These are phyloP conservation scores for Petaurus breviceps DNA, from an alignment of 2,113 vertebrate species.

Conservation along the genomic window DNA sequence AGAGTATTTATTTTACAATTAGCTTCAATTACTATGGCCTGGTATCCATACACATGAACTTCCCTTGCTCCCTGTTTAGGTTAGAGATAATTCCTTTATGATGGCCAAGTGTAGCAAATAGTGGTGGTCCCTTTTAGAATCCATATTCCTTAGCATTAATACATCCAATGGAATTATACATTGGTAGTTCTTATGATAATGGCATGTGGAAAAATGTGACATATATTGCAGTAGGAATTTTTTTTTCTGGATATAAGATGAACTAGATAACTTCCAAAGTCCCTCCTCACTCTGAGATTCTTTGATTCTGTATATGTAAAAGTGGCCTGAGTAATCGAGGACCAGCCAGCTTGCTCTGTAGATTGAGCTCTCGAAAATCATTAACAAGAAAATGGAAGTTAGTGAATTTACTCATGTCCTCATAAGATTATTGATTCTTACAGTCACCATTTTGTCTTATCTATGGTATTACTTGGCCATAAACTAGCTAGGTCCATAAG, in stretches of 20 bases:
- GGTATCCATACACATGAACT: neutral
- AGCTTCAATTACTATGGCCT: neutral
- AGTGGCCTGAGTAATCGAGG: neutral
- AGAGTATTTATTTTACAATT: neutral
- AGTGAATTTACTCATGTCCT: neutral
- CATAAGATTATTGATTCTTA: neutral
- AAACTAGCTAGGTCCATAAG: neutral
- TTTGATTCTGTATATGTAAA: neutral
- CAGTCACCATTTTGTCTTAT: neutral
- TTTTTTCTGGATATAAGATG: neutral
- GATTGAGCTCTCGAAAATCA: neutral
- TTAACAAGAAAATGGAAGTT: neutral
- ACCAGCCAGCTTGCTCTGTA: neutral
- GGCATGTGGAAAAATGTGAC: neutral
- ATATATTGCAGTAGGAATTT: neutral
- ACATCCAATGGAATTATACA: conserved; percentile 13
- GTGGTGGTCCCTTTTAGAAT: neutral
- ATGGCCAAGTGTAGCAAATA: neutral
- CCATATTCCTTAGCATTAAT: conserved; percentile 3
- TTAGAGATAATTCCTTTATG: neutral
- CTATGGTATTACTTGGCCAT: neutral
- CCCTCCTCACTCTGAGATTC: neutral
- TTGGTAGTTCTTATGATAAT: conserved; percentile 11
- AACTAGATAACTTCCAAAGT: neutral
- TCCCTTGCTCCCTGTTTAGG: neutral